These are phyloP conservation scores for Pampus argenteus DNA, from an alignment of 2,797 vertebrate species.

Conservation along the genomic window DNA sequence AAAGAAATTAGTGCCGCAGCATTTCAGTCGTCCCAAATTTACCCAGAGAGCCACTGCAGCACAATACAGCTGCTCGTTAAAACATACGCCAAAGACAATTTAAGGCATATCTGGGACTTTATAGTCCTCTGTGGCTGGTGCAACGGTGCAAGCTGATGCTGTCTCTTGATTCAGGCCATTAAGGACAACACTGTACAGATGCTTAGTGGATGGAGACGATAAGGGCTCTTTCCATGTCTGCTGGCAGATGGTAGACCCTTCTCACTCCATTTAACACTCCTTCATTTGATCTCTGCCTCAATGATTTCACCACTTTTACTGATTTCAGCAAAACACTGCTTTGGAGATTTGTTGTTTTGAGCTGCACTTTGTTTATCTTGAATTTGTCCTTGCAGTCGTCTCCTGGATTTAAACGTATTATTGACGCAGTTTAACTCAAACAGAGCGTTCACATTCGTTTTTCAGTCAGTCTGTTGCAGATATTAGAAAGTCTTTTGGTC, in stretches of 20 bases:
- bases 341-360: slow-evolving; percentile 22
- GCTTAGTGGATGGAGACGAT: slow-evolving; percentile 58
- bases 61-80: slow-evolving; percentile 45
- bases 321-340: slow-evolving; percentile 42
- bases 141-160: slow-evolving; percentile 80
- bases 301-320: slow-evolving; percentile 40
- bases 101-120: slow-evolving; percentile 61
- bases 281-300: slow-evolving; percentile 51
- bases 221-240: slow-evolving; percentile 30
- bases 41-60: slow-evolving; percentile 33
- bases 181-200: slow-evolving; percentile 80
- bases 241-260: slow-evolving; percentile 79
- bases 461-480: not conserved
- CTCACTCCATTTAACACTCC: slow-evolving; percentile 79
- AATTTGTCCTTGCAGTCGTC: not conserved
- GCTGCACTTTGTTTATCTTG: not conserved
- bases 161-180: slow-evolving; percentile 86
- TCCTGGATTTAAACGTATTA: not conserved
- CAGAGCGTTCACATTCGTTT: not conserved
- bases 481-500: not conserved
- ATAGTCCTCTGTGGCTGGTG: slow-evolving; percentile 64
- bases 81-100: slow-evolving; percentile 48
- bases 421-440: not conserved
- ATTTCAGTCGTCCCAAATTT: slow-evolving; percentile 29
- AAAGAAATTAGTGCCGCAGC: slow-evolving; percentile 4